Conservation (phyloP, 2,113 vertebrate species). For the Sminthopsis crassicaudata region DNA sequence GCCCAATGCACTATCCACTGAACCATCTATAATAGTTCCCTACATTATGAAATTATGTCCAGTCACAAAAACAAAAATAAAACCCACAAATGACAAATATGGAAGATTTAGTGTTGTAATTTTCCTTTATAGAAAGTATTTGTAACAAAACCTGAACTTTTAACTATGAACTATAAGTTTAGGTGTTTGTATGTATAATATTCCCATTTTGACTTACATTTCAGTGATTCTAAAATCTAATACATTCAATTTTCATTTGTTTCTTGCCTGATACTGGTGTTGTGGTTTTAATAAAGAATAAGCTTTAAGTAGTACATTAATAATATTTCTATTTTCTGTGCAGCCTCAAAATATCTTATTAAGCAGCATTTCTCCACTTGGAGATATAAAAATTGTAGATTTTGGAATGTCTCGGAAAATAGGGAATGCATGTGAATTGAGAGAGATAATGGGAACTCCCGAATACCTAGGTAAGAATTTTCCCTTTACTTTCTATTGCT, state of each 20-base stretch:
- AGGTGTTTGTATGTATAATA: background rate
- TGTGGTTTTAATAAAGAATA: background rate
- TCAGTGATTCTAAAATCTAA: background rate
- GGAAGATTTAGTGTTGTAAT: background rate
- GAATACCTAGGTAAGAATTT: conserved; percentile 94
- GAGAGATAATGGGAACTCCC: conserved; percentile 96
- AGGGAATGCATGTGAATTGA: conserved; percentile 88
- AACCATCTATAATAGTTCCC: background rate
- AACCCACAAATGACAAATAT: background rate
- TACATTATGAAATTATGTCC: background rate
- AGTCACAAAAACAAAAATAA: background rate
- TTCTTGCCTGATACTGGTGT: background rate
- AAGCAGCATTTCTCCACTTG: conserved; percentile 91
- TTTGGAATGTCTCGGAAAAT: conserved; percentile 96
- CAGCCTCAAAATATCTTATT: conserved; percentile 98
- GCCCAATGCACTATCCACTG: background rate
- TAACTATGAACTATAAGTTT: background rate
- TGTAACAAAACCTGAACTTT: background rate
- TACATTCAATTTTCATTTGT: conserved; percentile 5
- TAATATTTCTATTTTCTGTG: conserved; percentile 67
- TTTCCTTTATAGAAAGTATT: background rate
- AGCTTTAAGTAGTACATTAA: conserved; percentile 41
- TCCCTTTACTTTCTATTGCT: conserved; percentile 26
- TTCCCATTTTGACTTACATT: background rate
- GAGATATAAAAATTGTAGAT: conserved; percentile 98